Evolutionary conservation across 2,797 vertebrate species (phyloP), one percentile per base, ranked within the genome.

Genomic region (Channa striata): DNA sequence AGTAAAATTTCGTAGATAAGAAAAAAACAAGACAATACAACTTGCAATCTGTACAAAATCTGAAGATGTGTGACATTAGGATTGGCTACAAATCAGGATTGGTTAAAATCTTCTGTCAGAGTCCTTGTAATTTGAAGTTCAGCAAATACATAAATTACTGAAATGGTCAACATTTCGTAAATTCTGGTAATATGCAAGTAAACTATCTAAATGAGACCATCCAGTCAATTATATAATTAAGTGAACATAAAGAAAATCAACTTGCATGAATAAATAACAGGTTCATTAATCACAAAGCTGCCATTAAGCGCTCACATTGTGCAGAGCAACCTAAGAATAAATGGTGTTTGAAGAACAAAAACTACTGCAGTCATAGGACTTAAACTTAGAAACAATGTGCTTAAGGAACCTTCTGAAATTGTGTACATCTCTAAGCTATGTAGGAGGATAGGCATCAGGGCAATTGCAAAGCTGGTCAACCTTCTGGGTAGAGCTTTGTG

Each of bases 401-500:
- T 30, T 43, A 4, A 23, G 30, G 43, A 70, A 42, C 16, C 54
- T 42, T 21, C 44, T 54, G 40, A 20, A 64, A 37, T 13, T 67
- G 16, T 47, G 56, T 48, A 33, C 30, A 61, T 58, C 16, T 59
- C 49, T 59, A 23, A 48, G 48, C 44, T 63, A 44, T 67, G 56
- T 44, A 33, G 34, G 13, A 10, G 43, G 56, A 36, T 1, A 48
- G 12, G 68, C 72, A 80, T 71, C 51, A 1, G 60, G 33, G 42
- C 56, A 53, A 72, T 74, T 64, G 69, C 61, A 68, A 72, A 62
- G 57, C 58, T 66, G 54, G 57, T 72, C 64, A 48, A 65, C 61
- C 33, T 83, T 72, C 39, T 73, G 68, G 81, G 80, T 75, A 82
- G 79, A 78, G 73, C 57, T 67, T 63, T 40, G 74, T 88, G 87